These are phyloP conservation scores for Oreochromis spilurus DNA, from an alignment of 2,113 vertebrate genomes.

Conservation along the genomic window DNA sequence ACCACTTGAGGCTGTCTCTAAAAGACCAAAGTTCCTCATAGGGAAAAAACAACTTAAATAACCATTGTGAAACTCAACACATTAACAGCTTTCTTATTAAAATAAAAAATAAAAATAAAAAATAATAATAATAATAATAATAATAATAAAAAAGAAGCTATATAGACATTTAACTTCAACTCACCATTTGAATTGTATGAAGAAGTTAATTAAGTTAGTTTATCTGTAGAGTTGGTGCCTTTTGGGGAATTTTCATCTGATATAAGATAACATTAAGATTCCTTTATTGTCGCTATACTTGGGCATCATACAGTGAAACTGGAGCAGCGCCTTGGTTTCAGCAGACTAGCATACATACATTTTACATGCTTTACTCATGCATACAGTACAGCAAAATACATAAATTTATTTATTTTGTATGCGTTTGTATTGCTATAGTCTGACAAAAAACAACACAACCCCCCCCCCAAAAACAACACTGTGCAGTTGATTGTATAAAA, in stretches of 20 bases:
- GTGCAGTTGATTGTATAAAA: neutral
- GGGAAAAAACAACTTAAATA: neutral
- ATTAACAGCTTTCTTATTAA: neutral
- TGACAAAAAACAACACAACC: too few relatives aligned
- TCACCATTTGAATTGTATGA: neutral
- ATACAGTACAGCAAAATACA: neutral
- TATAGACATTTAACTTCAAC: neutral
- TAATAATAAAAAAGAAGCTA: neutral
- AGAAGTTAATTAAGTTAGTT: neutral
- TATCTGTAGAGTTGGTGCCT: neutral
- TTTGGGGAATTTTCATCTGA: neutral
- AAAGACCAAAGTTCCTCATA: neutral
- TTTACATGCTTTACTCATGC: neutral
- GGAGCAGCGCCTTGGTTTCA: neutral
- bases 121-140: too few relatives aligned
- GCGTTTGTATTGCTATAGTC: rapidly evolving
- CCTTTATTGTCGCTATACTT: neutral
- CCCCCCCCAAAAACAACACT: neutral
- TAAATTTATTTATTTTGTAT: neutral
- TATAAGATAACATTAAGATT: neutral
- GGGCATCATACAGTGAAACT: neutral
- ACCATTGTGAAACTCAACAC: neutral
- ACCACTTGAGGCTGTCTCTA: neutral
- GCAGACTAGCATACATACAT: neutral
- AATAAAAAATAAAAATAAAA: too few relatives aligned